Evolutionary conservation across 2,888 invertebrate genomes (phyloP).

Genomic region (Gryllus longicercus): DNA sequence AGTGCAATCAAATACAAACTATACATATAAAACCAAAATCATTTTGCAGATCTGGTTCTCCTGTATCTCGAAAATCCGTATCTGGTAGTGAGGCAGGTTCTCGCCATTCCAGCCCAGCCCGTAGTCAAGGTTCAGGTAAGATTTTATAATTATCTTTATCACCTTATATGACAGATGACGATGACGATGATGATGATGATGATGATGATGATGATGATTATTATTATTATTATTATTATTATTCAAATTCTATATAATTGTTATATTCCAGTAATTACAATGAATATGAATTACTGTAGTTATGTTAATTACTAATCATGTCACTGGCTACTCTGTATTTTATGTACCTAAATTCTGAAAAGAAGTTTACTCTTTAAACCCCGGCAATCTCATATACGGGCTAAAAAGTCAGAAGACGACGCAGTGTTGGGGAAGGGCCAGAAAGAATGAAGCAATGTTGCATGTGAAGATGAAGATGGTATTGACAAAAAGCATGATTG

Average conservation of each 20-base stretch:
- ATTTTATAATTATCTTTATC: not conserved
- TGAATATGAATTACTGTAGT: not conserved
- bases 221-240: conserved; percentile 11
- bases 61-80: conserved; percentile 58
- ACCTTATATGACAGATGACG: not conserved
- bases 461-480: too few species aligned
- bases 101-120: conserved; percentile 29
- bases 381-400: too few species aligned
- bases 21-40: too few species aligned
- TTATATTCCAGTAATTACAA: not conserved
- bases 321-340: too few species aligned
- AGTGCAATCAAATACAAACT: too few species aligned
- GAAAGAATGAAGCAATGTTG: too few species aligned
- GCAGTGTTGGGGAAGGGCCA: too few species aligned
- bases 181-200: not conserved
- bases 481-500: too few species aligned
- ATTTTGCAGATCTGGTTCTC: conserved; percentile 49
- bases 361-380: too few species aligned
- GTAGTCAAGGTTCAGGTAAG: conserved; percentile 23
- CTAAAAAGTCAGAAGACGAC: too few species aligned
- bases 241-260: not conserved
- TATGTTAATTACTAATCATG: too few species aligned
- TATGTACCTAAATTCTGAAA: too few species aligned
- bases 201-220: not conserved
- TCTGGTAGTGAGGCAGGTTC: conserved; percentile 54